A percentile compares a stretch with the other conserved stretches of the same genome.
Conservation (phyloP, 2,888 invertebrate genomes). For the Rhingia rostrata region DNA sequence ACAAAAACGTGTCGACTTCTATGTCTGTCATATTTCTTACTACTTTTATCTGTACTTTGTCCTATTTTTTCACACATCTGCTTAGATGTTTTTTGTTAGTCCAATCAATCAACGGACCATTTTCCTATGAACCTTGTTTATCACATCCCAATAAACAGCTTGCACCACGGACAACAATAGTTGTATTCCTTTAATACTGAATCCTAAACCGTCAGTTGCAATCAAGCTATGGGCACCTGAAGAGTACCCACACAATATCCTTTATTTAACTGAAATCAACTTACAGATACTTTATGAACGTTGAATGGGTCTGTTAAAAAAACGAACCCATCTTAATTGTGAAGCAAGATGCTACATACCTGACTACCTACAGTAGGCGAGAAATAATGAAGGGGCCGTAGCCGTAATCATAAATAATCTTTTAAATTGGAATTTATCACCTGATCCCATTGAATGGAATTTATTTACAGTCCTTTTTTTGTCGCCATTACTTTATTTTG, state of each 20-base stretch:
- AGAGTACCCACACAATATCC: neutral
- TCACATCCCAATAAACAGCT: neutral
- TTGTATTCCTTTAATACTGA: neutral
- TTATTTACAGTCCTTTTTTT: conserved; percentile 26
- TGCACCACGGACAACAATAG: neutral
- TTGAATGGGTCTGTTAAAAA: neutral
- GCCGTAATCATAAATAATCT: conserved; percentile 67
- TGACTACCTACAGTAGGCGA: conserved; percentile 2
- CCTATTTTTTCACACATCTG: too few species aligned
- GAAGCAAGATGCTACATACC: neutral
- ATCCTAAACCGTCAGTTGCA: conserved; percentile 13
- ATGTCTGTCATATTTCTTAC: too few species aligned
- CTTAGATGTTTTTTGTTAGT: too few species aligned
- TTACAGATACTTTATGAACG: conserved; percentile 28
- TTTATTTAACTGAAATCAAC: conserved; percentile 21
- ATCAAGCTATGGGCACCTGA: conserved; percentile 1
- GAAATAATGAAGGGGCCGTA: conserved; percentile 56
- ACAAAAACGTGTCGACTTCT: too few species aligned
- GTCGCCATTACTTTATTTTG: conserved; percentile 17
- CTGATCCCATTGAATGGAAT: conserved; percentile 53
- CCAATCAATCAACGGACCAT: too few species aligned
- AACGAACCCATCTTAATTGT: conserved; percentile 25
- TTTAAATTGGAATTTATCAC: conserved; percentile 73
- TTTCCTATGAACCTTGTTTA: too few species aligned
- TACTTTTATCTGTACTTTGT: too few species aligned